A percentile compares a stretch with the other conserved stretches of the same genome.
These are phyloP conservation scores for Pangasianodon gigas DNA, from an alignment of 2,113 vertebrate genomes.

Conservation along the genomic window DNA sequence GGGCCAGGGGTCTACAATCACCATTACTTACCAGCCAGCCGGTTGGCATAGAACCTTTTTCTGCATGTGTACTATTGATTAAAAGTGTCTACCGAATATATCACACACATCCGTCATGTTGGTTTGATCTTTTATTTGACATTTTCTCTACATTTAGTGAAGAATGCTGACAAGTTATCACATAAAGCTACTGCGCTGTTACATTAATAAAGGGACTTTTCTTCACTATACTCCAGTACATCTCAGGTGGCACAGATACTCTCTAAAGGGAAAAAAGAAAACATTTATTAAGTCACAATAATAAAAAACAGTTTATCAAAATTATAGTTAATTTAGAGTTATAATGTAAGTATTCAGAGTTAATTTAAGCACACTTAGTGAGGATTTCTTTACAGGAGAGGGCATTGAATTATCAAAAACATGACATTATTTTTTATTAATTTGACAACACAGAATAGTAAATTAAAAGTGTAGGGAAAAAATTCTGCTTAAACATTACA, in stretches of 20 bases:
- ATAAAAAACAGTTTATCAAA: neutral
- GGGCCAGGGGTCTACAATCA: neutral
- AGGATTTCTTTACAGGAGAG: neutral
- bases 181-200: neutral
- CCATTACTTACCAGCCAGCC: neutral
- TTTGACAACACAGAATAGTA: too few relatives aligned
- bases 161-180: neutral
- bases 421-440: too few relatives aligned
- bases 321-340: too few relatives aligned
- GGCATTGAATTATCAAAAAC: too few relatives aligned
- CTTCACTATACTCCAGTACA: neutral
- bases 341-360: neutral
- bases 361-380: too few relatives aligned
- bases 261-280: neutral
- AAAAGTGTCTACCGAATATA: neutral
- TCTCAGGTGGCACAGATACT: neutral
- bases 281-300: neutral
- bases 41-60: neutral
- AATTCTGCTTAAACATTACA: neutral
- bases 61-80: neutral
- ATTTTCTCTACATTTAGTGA: neutral
- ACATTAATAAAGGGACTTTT: neutral
- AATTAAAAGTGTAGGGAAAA: too few relatives aligned
- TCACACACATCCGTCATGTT: neutral
- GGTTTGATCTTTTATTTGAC: neutral